Percentiles rank a stretch among this genome's conserved stretches.
Conservation (phyloP, 2,113 vertebrate species). For the Lamprotornis superbus region DNA sequence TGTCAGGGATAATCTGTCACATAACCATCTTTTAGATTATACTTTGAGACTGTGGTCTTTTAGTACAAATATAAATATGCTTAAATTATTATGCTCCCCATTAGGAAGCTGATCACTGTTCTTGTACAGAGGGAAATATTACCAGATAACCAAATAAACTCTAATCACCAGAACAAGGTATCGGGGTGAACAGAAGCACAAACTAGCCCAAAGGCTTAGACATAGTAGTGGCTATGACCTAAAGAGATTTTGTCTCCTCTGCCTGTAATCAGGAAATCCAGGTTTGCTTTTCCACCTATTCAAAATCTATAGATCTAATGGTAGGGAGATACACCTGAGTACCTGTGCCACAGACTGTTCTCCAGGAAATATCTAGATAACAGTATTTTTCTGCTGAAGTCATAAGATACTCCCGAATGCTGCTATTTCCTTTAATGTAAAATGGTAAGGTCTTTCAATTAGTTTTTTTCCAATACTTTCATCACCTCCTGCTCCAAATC, state of each 20-base stretch:
- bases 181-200: neutral
- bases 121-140: neutral
- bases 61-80: neutral
- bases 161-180: neutral
- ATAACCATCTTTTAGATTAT: neutral
- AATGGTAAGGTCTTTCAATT: neutral
- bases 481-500: neutral
- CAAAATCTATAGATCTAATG: neutral
- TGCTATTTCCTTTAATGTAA: neutral
- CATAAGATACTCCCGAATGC: neutral
- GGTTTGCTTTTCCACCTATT: neutral
- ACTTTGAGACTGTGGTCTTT: slow-evolving; percentile 16
- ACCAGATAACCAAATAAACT: neutral
- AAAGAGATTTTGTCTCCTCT: neutral
- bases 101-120: neutral
- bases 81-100: neutral
- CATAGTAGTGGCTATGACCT: neutral
- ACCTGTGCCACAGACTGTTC: neutral
- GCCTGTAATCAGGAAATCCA: neutral
- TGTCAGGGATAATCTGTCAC: slow-evolving; percentile 8
- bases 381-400: neutral
- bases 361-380: neutral
- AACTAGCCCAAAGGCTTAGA: neutral
- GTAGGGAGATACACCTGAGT: neutral
- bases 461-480: neutral